These are phyloP conservation scores for Brachyrhaphis roseni DNA, from an alignment of 2,797 vertebrate species.

Conservation along the genomic window DNA sequence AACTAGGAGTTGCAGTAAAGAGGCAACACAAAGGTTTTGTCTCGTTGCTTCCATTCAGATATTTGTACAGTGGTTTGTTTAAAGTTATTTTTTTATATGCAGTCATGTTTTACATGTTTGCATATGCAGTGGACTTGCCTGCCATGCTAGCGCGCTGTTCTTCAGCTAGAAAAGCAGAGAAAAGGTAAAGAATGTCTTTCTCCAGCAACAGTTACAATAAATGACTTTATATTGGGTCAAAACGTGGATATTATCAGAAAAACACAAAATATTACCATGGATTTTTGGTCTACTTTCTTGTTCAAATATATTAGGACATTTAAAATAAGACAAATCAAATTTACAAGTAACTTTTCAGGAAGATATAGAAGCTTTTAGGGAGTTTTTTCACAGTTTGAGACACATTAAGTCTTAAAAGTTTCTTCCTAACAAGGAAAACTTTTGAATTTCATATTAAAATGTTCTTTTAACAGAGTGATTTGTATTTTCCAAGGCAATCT, in stretches of 20 bases:
- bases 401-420: too few relatives aligned
- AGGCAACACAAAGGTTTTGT: slow-evolving; percentile 28
- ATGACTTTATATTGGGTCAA: neutral
- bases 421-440: too few relatives aligned
- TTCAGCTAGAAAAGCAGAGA: slow-evolving; percentile 56
- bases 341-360: too few relatives aligned
- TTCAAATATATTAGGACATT: too few relatives aligned
- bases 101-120: slow-evolving; percentile 56
- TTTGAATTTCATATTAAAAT: too few relatives aligned
- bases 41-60: neutral
- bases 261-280: neutral
- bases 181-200: slow-evolving; percentile 20
- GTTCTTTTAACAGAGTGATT: too few relatives aligned
- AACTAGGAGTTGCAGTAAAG: slow-evolving; percentile 59
- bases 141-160: slow-evolving; percentile 48
- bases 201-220: neutral
- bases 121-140: slow-evolving; percentile 67
- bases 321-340: too few relatives aligned
- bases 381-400: too few relatives aligned
- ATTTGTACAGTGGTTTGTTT: neutral
- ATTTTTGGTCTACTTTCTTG: too few relatives aligned
- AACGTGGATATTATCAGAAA: neutral
- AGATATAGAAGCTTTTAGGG: too few relatives aligned
- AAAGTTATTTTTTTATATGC: slow-evolving; percentile 35
- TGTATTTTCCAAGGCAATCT: too few relatives aligned